These are phyloP conservation scores for Solea solea DNA, from an alignment of 2,113 vertebrate species.

Conservation along the genomic window DNA sequence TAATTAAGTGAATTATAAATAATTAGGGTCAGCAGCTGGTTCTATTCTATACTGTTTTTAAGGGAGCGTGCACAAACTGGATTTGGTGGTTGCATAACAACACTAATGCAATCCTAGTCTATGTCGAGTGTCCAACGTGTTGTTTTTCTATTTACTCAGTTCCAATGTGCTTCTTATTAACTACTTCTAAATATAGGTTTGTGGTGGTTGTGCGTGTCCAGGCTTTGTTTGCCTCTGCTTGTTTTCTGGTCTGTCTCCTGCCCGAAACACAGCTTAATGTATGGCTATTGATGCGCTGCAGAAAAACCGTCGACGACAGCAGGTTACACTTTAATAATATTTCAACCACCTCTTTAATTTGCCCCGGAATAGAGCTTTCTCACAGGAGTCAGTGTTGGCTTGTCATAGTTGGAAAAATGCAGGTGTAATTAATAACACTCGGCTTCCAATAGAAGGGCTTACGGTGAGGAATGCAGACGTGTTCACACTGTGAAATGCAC, in stretches of 20 bases:
- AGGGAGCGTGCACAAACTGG: background rate
- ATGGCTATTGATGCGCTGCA: no score
- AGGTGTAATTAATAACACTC: background rate
- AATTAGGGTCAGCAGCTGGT: background rate
- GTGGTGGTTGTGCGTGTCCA: background rate
- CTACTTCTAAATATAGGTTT: no score
- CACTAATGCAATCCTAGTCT: background rate
- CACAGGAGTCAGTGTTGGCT: background rate
- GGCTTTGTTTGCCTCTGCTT: slow-evolving; percentile 10
- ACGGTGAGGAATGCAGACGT: background rate
- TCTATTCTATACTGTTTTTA: background rate
- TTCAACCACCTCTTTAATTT: background rate
- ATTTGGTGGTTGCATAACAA: background rate
- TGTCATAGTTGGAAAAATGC: background rate
- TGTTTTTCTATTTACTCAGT: background rate
- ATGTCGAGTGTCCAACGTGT: background rate
- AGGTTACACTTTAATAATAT: background rate
- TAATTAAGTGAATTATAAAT: background rate
- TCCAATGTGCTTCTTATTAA: background rate
- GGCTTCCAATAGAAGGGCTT: background rate
- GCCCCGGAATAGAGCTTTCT: background rate
- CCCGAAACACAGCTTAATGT: no score
- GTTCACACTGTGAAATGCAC: background rate
- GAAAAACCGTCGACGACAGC: background rate
- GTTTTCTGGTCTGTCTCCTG: background rate